A percentile compares a stretch with the other conserved stretches of the same genome.
These are phyloP conservation scores for Pharmacophagus antenor DNA, from an alignment of 2,888 invertebrate species.

Conservation along the genomic window DNA sequence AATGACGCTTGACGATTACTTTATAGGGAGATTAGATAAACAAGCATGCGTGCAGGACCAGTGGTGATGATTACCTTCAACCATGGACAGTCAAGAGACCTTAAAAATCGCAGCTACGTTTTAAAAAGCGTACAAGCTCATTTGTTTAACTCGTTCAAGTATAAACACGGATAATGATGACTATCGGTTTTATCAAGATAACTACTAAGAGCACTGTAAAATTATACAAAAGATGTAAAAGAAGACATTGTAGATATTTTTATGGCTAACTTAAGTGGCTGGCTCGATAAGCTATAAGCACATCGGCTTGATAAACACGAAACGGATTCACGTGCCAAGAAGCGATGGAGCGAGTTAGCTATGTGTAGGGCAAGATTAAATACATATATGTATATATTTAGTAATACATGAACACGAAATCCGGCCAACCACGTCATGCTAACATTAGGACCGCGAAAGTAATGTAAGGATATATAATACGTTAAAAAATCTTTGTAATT, in stretches of 20 bases:
- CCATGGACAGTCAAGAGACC: too few relatives aligned
- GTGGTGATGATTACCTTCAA: too few relatives aligned
- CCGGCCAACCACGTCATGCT: not conserved
- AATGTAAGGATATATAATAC: not conserved
- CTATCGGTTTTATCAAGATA: not conserved
- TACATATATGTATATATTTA: not conserved
- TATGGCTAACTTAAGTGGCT: constrained; percentile 15
- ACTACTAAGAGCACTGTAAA: constrained; percentile 2
- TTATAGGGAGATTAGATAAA: too few relatives aligned
- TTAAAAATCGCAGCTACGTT: too few relatives aligned
- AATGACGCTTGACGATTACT: too few relatives aligned
- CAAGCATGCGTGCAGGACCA: too few relatives aligned
- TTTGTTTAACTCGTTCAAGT: too few relatives aligned
- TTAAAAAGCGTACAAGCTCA: too few relatives aligned
- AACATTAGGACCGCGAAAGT: too few relatives aligned
- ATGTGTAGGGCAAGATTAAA: constrained; percentile 17
- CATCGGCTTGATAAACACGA: constrained; percentile 27
- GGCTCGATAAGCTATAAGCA: constrained; percentile 18
- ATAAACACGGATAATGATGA: not conserved
- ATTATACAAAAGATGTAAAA: constrained; percentile 18
- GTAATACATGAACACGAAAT: not conserved
- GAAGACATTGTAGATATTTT: constrained; percentile 22
- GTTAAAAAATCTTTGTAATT: too few relatives aligned
- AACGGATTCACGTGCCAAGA: constrained; percentile 30
- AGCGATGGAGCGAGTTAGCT: constrained; percentile 25